phyloP scores from a whole-genome alignment of 2,888 invertebrate species.

The Eupithecia centaureata region DNA sequence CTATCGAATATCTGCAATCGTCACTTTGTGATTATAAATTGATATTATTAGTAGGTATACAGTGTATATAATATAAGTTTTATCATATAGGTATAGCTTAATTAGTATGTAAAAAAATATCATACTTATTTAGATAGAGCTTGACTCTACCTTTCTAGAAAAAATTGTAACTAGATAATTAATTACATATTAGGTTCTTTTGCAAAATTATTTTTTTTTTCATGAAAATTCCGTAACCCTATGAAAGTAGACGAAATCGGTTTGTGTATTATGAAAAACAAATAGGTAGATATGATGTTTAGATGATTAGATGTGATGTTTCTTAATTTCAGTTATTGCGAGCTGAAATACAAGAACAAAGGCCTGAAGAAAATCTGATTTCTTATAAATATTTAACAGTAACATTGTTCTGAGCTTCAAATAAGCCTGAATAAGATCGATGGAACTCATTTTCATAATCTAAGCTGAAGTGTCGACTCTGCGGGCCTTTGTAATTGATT shows the following conservation, averaged over 20 bases:
- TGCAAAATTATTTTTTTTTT: neutral
- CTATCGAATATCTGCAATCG: neutral
- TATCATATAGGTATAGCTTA: too few species aligned
- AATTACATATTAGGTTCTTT: neutral
- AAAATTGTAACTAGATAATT: neutral
- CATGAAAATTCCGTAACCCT: neutral
- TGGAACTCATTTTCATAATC: constrained; percentile 28
- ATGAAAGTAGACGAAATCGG: neutral
- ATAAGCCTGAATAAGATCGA: constrained; percentile 29
- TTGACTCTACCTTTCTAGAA: neutral
- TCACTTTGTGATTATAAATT: neutral
- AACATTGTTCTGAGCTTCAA: constrained; percentile 44
- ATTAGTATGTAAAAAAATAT: too few species aligned
- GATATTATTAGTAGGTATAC: neutral
- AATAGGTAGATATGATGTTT: too few species aligned
- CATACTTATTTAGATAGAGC: neutral
- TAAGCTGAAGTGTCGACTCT: constrained; percentile 11
- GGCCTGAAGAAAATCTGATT: constrained; percentile 36
- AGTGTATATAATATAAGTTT: too few species aligned
- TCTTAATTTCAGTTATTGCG: neutral
- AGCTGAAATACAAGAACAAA: constrained; percentile 23
- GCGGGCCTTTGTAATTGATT: constrained; percentile 9
- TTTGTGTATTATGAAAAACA: neutral
- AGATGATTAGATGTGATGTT: too few species aligned
- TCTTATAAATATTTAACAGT: constrained; percentile 42